Conservation (phyloP, 2,113 vertebrate genomes). For the Corythornis madagascariensis region DNA sequence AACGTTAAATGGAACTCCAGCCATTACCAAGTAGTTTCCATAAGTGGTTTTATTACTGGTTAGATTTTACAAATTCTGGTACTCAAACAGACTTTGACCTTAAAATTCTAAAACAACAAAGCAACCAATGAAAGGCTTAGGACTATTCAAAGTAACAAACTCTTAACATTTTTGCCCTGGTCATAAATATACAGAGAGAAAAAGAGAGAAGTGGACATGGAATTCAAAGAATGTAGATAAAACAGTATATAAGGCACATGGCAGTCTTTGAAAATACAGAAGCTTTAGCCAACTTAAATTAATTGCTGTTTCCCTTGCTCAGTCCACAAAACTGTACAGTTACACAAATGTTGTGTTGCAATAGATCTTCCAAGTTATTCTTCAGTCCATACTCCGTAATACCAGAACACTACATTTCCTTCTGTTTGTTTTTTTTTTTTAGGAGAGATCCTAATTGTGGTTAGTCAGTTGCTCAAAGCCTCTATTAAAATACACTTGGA, state of each 20-base stretch:
- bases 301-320: slow-evolving; percentile 86
- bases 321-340: slow-evolving; percentile 92
- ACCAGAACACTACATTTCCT: slow-evolving; percentile 80
- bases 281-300: slow-evolving; percentile 90
- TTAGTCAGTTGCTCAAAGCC: slow-evolving; percentile 87
- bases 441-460: slow-evolving; percentile 81
- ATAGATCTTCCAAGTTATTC: slow-evolving; percentile 83
- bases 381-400: slow-evolving; percentile 79
- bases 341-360: slow-evolving; percentile 96
- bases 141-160: slow-evolving; percentile 77
- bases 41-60: slow-evolving; percentile 86
- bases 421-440: slow-evolving; percentile 76
- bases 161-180: slow-evolving; percentile 81
- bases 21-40: slow-evolving; percentile 70
- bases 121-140: slow-evolving; percentile 77
- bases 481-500: slow-evolving; percentile 90
- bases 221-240: slow-evolving; percentile 80
- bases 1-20: slow-evolving; percentile 41
- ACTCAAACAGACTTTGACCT: slow-evolving; percentile 81
- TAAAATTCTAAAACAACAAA: slow-evolving; percentile 86
- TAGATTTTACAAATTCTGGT: slow-evolving; percentile 86
- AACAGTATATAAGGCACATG: slow-evolving; percentile 90
- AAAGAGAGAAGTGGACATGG: slow-evolving; percentile 78
- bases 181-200: slow-evolving; percentile 89
- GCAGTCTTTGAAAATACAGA: slow-evolving; percentile 90